A percentile compares a stretch with the other conserved stretches of the same genome.
Evolutionary conservation across 2,888 invertebrate species (phyloP).

Genomic region (Meghimatium bilineatum): DNA sequence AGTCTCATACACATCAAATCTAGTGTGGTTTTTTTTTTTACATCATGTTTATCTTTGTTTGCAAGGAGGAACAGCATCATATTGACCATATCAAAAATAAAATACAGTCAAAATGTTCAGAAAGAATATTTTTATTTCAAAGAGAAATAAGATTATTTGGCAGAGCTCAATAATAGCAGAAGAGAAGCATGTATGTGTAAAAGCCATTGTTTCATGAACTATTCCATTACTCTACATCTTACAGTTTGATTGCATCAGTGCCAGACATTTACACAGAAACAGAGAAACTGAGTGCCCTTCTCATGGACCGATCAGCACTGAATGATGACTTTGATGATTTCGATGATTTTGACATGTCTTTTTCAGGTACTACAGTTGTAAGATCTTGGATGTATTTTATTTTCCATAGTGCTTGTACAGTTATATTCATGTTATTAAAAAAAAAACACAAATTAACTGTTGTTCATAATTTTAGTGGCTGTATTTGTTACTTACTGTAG

Average conservation of each 20-base stretch:
- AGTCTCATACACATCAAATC: too few species aligned
- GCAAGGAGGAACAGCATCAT: too few species aligned
- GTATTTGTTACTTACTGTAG: too few species aligned
- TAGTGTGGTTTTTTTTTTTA: too few species aligned
- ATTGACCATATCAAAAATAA: too few species aligned
- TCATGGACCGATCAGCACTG: constrained; percentile 70
- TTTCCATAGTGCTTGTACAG: neutral
- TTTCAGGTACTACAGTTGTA: constrained; percentile 58
- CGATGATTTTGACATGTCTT: constrained; percentile 59
- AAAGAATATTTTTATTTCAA: too few species aligned
- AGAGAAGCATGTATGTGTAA: neutral
- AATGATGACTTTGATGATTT: constrained; percentile 65
- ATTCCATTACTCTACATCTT: constrained; percentile 17
- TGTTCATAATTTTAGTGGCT: too few species aligned
- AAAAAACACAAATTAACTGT: too few species aligned
- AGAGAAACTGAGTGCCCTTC: constrained; percentile 69
- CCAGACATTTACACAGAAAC: constrained; percentile 64
- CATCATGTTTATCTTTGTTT: too few species aligned
- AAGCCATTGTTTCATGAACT: neutral
- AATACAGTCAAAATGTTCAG: too few species aligned
- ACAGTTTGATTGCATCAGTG: constrained; percentile 57
- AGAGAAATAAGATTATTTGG: too few species aligned
- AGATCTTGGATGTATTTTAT: neutral
- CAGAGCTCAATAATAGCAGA: neutral
- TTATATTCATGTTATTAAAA: too few species aligned